These are phyloP conservation scores for Amphipoea oculea DNA, from an alignment of 2,888 invertebrate species.

Conservation along the genomic window DNA sequence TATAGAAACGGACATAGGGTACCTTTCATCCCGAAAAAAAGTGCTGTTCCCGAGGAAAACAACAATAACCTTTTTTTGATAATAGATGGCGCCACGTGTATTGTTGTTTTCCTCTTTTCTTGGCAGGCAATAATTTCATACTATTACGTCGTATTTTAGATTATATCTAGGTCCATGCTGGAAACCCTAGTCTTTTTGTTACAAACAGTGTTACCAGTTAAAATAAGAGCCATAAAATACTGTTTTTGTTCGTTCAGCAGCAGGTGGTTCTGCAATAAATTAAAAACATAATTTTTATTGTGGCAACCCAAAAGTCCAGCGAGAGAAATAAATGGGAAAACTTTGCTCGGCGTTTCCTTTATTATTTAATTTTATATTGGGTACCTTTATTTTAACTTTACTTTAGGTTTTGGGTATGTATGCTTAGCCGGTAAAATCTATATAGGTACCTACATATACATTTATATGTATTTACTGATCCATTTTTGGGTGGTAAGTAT, in stretches of 20 bases:
- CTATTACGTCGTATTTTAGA: background rate
- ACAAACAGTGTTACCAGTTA: slow-evolving; percentile 23
- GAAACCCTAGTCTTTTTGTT: background rate
- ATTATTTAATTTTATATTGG: slow-evolving; percentile 48
- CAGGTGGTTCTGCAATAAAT: slow-evolving; percentile 56
- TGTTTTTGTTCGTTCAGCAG: slow-evolving; percentile 31
- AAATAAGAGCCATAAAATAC: slow-evolving; percentile 40
- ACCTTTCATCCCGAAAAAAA: no score
- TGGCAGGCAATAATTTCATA: background rate
- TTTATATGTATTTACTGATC: no score
- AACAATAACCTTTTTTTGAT: no score
- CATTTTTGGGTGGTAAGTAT: background rate
- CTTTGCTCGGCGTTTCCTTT: slow-evolving; percentile 36
- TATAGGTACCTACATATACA: no score
- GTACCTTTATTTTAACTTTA: slow-evolving; percentile 19
- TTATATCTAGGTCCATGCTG: background rate
- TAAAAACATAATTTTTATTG: slow-evolving; percentile 55
- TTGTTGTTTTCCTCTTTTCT: no score
- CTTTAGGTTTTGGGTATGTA: background rate
- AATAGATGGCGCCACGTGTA: no score
- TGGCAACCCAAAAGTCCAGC: slow-evolving; percentile 56
- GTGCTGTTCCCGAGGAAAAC: no score
- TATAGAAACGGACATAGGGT: no score
- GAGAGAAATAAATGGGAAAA: slow-evolving; percentile 54
- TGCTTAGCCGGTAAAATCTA: background rate